Evolutionary conservation across 2,888 invertebrate species (phyloP).

Genomic region (Tineola bisselliella): DNA sequence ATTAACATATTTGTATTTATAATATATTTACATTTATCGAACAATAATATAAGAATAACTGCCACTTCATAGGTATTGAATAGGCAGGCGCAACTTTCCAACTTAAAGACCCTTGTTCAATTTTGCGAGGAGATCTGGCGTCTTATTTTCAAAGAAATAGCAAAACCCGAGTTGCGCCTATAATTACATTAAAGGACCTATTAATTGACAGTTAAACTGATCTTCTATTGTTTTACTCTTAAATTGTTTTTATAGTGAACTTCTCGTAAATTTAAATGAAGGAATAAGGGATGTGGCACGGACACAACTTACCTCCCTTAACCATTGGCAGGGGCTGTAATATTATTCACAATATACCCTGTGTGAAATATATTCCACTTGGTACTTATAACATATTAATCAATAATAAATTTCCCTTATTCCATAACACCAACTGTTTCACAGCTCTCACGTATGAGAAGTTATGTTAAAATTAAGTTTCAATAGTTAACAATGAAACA

Average conservation of each 20-base stretch:
- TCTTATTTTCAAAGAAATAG: too few species aligned
- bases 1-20: constrained; percentile 57
- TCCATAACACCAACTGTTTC: constrained; percentile 25
- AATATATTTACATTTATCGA: constrained; percentile 50
- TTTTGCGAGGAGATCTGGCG: too few species aligned
- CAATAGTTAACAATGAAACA: background rate
- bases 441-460: background rate
- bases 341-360: constrained; percentile 60
- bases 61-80: constrained; percentile 39
- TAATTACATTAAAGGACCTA: constrained; percentile 21
- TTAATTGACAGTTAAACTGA: constrained; percentile 49
- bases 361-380: constrained; percentile 56
- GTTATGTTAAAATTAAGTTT: background rate
- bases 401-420: constrained; percentile 58
- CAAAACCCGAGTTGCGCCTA: background rate
- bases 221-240: too few species aligned
- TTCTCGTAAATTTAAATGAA: constrained; percentile 27
- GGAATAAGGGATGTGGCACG: constrained; percentile 62
- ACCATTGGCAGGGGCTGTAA: constrained; percentile 29
- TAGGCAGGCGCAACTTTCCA: background rate
- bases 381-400: constrained; percentile 52
- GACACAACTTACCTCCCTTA: constrained; percentile 31
- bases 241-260: constrained; percentile 17
- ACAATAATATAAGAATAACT: constrained; percentile 47
- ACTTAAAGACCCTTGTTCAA: background rate